Base-by-base conservation (phyloP, 2,888 invertebrate genomes). In the Petrophora chlorosata region DNA sequence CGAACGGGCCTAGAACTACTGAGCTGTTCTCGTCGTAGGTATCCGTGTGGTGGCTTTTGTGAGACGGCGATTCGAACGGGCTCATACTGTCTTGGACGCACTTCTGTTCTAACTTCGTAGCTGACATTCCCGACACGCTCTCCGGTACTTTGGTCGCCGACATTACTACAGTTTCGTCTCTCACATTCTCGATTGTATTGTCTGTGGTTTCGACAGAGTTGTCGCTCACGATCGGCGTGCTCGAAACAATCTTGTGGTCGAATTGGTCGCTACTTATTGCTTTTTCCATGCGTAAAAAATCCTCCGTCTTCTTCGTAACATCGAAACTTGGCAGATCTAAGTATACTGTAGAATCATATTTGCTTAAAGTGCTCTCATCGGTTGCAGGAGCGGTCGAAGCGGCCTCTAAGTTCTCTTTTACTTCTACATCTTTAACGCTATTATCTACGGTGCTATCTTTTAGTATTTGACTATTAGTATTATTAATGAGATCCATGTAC, bases 1-100 rank as follows among this genome's bases (percentile, higher is more conserved):
- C 92, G 59, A 92, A 92, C 0, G 92, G 90, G 1, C 92, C 92
- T 25, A 92, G 61, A 7, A 92, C 91, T 3, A 92, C 92, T n/a
- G 90, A 90, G 46, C 90, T 88, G 65, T 90, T 85, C 65, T 88
- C 88, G 33, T 89, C 85, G 53, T 82, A 88, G 0, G 90, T 90
- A 35, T 90, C 90, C 3, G 79, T 90, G 39, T 76, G 90, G 49
- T 81, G 85, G 46, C 85, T 87, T 70, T 85, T 87, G 29, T 50
- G 49, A 1, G 88, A 83, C 0, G 88, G 88, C 17, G 89, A 90
- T 57, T 89, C 90, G 46, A 83, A 84, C 2, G 90, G 88, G 53
- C 88, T 90, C 32, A 82, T 42, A 9, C 59, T 76, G 8, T 89
- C 86, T 2, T 78, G 73, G 1, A 79, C 71, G 39, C 61, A 71